These are phyloP conservation scores for Siphlonurus alternatus DNA, from an alignment of 2,888 invertebrate species.

Conservation along the genomic window DNA sequence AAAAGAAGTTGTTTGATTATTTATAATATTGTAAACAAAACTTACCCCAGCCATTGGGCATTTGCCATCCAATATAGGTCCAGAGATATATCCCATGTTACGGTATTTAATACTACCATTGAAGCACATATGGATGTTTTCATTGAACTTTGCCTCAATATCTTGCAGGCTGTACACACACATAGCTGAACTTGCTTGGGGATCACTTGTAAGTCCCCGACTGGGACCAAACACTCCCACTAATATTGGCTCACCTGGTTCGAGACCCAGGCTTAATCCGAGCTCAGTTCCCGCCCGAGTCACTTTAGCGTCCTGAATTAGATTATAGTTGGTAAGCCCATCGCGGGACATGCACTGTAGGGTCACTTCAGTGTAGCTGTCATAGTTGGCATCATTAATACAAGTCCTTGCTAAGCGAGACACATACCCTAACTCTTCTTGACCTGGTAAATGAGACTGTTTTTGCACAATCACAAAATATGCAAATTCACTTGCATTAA, in stretches of 20 bases:
- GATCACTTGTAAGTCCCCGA: conserved; percentile 70
- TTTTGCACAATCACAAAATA: conserved; percentile 94
- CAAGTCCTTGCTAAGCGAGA: conserved; percentile 84
- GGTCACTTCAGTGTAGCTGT: conserved; percentile 93
- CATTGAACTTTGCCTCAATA: conserved; percentile 83
- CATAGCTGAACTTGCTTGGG: conserved; percentile 68
- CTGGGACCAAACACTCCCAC: conserved; percentile 83
- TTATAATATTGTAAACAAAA: no score
- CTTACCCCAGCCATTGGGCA: conserved; percentile 69
- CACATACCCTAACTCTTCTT: conserved; percentile 79
- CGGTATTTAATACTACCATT: conserved; percentile 86
- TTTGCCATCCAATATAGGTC: conserved; percentile 77
- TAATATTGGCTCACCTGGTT: conserved; percentile 62
- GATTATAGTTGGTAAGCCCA: conserved; percentile 57
- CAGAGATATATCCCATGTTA: conserved; percentile 81
- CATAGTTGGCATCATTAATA: conserved; percentile 86
- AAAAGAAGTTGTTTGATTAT: no score
- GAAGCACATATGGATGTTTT: conserved; percentile 95
- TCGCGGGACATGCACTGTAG: conserved; percentile 63
- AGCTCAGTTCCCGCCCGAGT: conserved; percentile 69
- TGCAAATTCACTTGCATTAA: conserved; percentile 86
- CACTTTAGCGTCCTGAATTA: conserved; percentile 85
- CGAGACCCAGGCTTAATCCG: conserved; percentile 63
- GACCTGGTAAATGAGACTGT: conserved; percentile 71
- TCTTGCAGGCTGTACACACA: conserved; percentile 84